phyloP scores from a whole-genome alignment of 2,888 invertebrate genomes.

The Pachliopta kotzebuea region DNA sequence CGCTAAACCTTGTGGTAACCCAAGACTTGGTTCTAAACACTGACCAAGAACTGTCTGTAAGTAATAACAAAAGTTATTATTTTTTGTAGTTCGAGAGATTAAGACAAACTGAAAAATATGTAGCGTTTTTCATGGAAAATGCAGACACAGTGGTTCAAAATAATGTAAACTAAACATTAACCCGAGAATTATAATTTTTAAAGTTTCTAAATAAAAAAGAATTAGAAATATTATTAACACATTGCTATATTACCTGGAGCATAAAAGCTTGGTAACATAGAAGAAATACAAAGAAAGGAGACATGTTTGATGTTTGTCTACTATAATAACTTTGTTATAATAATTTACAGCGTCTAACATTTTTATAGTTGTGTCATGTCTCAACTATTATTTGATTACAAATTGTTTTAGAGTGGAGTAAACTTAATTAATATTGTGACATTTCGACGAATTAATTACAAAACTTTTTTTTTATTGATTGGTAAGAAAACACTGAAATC shows the following conservation, averaged over 20 bases:
- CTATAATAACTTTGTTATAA: not conserved
- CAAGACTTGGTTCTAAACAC: constrained; percentile 5
- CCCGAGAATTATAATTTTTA: no score
- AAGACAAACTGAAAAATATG: not conserved
- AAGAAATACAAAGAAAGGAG: constrained; percentile 1
- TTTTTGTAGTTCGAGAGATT: no score
- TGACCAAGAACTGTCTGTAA: constrained; percentile 16
- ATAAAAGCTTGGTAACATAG: constrained; percentile 9
- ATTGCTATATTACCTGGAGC: constrained; percentile 9
- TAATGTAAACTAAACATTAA: no score
- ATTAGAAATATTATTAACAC: no score
- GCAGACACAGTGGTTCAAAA: no score
- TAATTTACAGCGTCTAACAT: not conserved
- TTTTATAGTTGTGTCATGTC: not conserved
- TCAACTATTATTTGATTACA: not conserved
- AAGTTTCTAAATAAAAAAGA: no score
- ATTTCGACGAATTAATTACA: not conserved
- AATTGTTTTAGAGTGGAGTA: not conserved
- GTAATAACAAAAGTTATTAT: not conserved
- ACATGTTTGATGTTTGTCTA: constrained; percentile 2
- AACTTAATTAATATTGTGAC: not conserved
- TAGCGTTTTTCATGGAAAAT: no score
- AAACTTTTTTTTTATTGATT: not conserved
- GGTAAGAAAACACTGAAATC: not conserved
- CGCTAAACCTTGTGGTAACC: not conserved